Base-by-base conservation (phyloP, 2,113 vertebrate species). In the Hippocampus abdominalis region DNA sequence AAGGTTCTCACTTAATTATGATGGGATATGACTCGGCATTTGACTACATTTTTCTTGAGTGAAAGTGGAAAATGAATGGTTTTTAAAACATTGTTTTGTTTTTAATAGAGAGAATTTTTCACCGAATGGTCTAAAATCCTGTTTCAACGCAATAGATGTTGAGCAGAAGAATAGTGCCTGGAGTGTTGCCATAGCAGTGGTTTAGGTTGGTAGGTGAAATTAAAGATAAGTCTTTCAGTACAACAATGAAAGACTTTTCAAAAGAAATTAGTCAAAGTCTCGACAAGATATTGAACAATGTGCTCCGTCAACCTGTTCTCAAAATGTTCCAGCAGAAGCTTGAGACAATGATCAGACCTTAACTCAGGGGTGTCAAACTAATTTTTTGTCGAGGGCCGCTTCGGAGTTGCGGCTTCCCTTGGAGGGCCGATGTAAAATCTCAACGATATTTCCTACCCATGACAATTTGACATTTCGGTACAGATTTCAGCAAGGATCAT, bases 261-360 rank as follows among this genome's bases (percentile, higher is more conserved):
- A 23, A 54, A 54, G 20, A 54, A 54, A 54, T 61, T 42, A 32
- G 27, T 32, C 57, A 32, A 59, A 32, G 57, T 60, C 13, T 59
- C 2, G n/a, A 12, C 15, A 63, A 63, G 29, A 21, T 61, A 13
- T 46, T 77, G 77, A 61, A 54, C 53, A 60, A 49, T 27, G 13
- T 36, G 16, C 15, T 25, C 3, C 3, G 20, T 39, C 9, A 23
- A 63, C 10, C 3, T 63, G 8, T 39, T 63, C 39, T 23, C 23
- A n/a, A 20, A 42, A 40, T 39, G 63, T 48, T 76, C 21, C 54
- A 74, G 68, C 77, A 67, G 60, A 75, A 83, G 73, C 54, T 80
- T 78, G 39, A 69, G 70, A 64, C 64, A 76, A 69, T 61, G 49
- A 46, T 74, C 56, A 69, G 68, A 78, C 72, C 21, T 71, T 36